Conservation (phyloP, 2,888 invertebrate genomes). For the Sympetrum striolatum region DNA sequence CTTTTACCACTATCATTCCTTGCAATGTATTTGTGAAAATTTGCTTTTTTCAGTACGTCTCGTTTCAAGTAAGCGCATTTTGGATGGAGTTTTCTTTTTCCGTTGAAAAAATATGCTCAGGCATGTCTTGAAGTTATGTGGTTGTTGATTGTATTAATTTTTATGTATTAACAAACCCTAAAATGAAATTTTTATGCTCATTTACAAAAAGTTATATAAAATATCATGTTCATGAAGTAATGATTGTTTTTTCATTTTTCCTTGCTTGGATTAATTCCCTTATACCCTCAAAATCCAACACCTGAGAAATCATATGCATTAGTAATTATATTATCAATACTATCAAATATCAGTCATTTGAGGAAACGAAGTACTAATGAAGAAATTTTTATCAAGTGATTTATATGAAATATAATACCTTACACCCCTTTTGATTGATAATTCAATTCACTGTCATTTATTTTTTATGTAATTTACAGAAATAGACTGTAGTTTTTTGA, state of each 20-base stretch:
- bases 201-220: constrained; percentile 42
- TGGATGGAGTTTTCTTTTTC: constrained; percentile 23
- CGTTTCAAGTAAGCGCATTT: not conserved
- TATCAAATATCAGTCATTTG: too few species aligned
- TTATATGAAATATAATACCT: too few species aligned
- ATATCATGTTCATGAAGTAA: constrained; percentile 34
- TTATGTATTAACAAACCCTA: constrained; percentile 38
- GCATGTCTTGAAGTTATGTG: constrained; percentile 9
- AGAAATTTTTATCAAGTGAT: too few species aligned
- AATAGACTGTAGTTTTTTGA: too few species aligned
- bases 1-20: constrained; percentile 17
- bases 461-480: too few species aligned
- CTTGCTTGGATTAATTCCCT: not conserved
- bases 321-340: too few species aligned
- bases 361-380: too few species aligned
- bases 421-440: too few species aligned
- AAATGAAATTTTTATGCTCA: constrained; percentile 39
- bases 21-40: not conserved
- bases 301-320: too few species aligned
- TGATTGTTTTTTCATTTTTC: not conserved
- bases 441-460: too few species aligned
- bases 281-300: too few species aligned
- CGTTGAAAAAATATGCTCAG: constrained; percentile 30
- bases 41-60: not conserved
- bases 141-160: constrained; percentile 37